Percentiles rank a stretch among this genome's conserved stretches.
Conservation (phyloP, 2,888 invertebrate species). For the Lasioglossum lativentre region DNA sequence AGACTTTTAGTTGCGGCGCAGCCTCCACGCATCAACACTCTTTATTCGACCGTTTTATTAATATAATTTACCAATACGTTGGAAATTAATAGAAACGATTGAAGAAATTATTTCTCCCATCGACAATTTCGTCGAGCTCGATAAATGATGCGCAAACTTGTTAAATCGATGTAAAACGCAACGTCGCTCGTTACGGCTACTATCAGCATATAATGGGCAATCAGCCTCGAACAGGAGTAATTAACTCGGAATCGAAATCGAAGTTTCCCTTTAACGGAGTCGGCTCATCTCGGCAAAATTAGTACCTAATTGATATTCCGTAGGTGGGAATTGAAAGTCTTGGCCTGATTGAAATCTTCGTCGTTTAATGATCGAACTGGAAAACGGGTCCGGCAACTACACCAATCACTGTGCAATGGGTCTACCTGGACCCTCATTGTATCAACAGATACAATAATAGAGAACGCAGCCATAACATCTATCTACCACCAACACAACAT, state of each 20-base stretch:
- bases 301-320: slow-evolving; percentile 60
- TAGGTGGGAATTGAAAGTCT: slow-evolving; percentile 53
- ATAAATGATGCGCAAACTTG: neutral
- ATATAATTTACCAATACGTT: neutral
- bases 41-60: neutral
- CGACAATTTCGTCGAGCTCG: neutral
- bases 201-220: slow-evolving; percentile 54
- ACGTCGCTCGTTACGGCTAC: slow-evolving; percentile 32
- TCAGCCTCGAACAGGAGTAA: slow-evolving; percentile 60
- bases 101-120: neutral
- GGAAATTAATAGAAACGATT: neutral
- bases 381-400: no score
- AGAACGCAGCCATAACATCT: no score
- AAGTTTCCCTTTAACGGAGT: slow-evolving; percentile 30
- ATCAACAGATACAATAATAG: neutral
- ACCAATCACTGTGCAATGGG: neutral
- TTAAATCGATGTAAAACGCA: slow-evolving; percentile 14
- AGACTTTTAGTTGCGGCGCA: neutral
- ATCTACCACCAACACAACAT: no score
- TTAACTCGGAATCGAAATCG: slow-evolving; percentile 60
- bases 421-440: neutral
- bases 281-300: slow-evolving; percentile 45
- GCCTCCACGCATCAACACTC: no score
- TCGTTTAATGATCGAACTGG: neutral
- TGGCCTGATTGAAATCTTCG: slow-evolving; percentile 49